Evolutionary conservation across 2,888 invertebrate species (phyloP), one percentile per base, ranked within the genome.

Genomic region (Netelia virgata): DNA sequence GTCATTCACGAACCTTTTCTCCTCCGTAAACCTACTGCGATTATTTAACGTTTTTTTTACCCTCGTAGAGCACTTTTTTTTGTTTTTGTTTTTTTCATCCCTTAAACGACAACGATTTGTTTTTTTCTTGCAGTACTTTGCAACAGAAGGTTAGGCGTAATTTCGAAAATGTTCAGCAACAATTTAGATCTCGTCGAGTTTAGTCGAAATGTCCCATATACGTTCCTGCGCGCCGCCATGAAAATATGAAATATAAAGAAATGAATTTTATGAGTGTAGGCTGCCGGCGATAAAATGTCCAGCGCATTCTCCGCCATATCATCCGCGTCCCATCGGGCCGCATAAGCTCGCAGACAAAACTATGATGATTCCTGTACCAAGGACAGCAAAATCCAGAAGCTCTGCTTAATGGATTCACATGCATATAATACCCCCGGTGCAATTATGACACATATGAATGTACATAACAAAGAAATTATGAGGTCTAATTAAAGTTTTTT

Each of bases 401-500:
- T 28, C 10, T 50, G 14, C 50, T 63, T 66, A 75, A 72, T 72
- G 66, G 50, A 80, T 72, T 66, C 64, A 72, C 36, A 50, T 36
- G 41, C 63, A 20, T 50, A 50, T 50, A 53, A 70, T 61, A 63
- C 61, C 41, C 61, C 14, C 8, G 41, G 59, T 23, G 36, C 63
- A 41, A 28, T 61, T 63, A 59, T 59, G 36, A 41, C 18, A 28
- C 10, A 61, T 50, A 14, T 14, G 20, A 57, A 64, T 20, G 61
- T 16, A 18, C 14, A 53, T 63, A 77, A 73, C 72, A 59, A 68
- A 18, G 41, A 41, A 50, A 63, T 36, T 28, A 20, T 18, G 50
- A 50, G 64, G 10, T 61, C 11, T 53, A 79, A 75, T 83, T 76
- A 84, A 76, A 80, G 66, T 41, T 61, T 23, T 23, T 41, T 66